phyloP scores from a whole-genome alignment of 2,888 invertebrate species.

The Hypselothyrea guttata region DNA sequence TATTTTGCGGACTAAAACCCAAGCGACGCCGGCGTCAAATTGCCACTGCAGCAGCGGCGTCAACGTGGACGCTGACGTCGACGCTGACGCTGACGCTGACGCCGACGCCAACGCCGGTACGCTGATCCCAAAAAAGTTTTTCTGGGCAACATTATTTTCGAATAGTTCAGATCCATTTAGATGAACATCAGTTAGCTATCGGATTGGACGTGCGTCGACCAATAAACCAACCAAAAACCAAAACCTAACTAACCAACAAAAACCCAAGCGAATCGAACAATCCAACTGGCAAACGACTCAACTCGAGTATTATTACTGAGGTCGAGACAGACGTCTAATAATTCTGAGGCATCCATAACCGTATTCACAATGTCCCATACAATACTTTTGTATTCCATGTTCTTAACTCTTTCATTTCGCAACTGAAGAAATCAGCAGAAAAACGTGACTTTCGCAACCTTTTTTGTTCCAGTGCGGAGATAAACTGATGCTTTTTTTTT shows the following conservation, averaged over 20 bases:
- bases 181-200: slow-evolving; percentile 83
- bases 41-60: slow-evolving; percentile 33
- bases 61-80: slow-evolving; percentile 26
- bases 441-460: background rate
- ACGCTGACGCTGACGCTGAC: slow-evolving; percentile 35
- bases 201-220: slow-evolving; percentile 80
- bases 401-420: background rate
- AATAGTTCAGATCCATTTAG: slow-evolving; percentile 82
- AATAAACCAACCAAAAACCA: slow-evolving; percentile 28
- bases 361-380: no score
- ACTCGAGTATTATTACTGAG: background rate
- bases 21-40: slow-evolving; percentile 54
- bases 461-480: slow-evolving; percentile 61
- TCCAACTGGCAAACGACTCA: background rate
- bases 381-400: background rate
- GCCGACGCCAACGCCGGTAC: slow-evolving; percentile 51
- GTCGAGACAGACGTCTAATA: no score
- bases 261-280: slow-evolving; percentile 6
- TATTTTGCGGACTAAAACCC: slow-evolving; percentile 27
- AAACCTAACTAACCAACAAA: slow-evolving; percentile 20
- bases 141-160: slow-evolving; percentile 81
- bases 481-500: slow-evolving; percentile 41
- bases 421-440: slow-evolving; percentile 1
- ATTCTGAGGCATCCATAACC: no score
- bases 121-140: slow-evolving; percentile 80